phyloP scores from a whole-genome alignment of 2,113 vertebrate species.

The Alaudala cheleensis region DNA sequence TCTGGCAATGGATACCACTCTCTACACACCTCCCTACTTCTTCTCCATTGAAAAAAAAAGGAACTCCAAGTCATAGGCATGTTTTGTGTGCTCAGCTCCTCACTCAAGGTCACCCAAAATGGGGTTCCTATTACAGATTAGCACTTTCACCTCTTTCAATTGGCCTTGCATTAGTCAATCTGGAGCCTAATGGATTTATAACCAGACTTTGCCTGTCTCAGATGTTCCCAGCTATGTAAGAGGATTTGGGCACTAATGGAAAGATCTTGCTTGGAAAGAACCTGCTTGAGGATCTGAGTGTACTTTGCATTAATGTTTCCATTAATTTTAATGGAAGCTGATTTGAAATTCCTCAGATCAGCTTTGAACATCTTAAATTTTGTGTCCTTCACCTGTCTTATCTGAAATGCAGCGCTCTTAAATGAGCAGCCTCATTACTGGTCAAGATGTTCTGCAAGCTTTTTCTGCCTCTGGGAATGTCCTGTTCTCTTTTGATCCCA shows the following conservation, averaged over 20 bases:
- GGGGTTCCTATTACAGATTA: neutral
- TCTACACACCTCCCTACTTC: neutral
- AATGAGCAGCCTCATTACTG: neutral
- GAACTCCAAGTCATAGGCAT: neutral
- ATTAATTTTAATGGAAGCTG: slow-evolving; percentile 51
- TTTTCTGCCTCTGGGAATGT: neutral
- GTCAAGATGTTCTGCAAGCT: neutral
- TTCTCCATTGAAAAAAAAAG: neutral
- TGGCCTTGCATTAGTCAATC: neutral
- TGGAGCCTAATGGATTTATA: slow-evolving; percentile 45
- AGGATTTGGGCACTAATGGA: slow-evolving; percentile 58
- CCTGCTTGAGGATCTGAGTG: slow-evolving; percentile 24
- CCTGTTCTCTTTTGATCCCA: neutral
- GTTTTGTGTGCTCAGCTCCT: neutral
- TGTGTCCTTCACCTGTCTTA: slow-evolving; percentile 21
- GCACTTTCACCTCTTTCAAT: slow-evolving; percentile 32
- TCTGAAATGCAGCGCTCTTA: slow-evolving; percentile 1
- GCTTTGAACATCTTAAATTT: slow-evolving; percentile 34
- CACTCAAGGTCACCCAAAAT: neutral
- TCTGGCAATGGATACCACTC: neutral
- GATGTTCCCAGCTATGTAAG: neutral
- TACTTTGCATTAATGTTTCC: slow-evolving; percentile 63
- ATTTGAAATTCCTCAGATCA: slow-evolving; percentile 15
- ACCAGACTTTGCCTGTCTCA: slow-evolving; percentile 21
- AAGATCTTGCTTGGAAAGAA: slow-evolving; percentile 47